A percentile compares a stretch with the other conserved stretches of the same genome.
These are phyloP conservation scores for Macrophya alboannulata DNA, from an alignment of 2,888 invertebrate genomes.

Conservation along the genomic window DNA sequence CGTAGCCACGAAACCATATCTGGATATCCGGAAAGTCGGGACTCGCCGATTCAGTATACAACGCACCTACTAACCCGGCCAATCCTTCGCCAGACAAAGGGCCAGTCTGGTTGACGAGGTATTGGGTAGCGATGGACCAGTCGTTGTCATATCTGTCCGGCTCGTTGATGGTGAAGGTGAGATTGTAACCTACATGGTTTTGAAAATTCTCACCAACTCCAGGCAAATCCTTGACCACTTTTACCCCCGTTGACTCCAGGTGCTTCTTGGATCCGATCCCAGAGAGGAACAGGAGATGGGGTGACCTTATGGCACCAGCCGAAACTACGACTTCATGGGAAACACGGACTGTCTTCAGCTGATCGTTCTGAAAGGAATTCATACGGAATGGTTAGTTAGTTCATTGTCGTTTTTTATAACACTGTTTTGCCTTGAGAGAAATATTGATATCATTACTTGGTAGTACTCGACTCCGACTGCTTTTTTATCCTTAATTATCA, in stretches of 20 bases:
- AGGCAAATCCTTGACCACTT: neutral
- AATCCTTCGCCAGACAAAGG: slow-evolving; percentile 68
- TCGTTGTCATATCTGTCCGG: slow-evolving; percentile 67
- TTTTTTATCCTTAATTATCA: neutral
- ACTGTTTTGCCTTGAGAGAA: too few relatives aligned
- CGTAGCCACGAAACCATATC: slow-evolving; percentile 85
- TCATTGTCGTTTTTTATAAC: slow-evolving; percentile 76
- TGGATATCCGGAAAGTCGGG: slow-evolving; percentile 86
- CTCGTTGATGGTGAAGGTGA: neutral
- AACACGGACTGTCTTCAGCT: neutral
- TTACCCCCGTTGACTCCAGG: neutral
- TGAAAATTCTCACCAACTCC: slow-evolving; percentile 7
- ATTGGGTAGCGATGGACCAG: slow-evolving; percentile 85
- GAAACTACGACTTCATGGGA: neutral
- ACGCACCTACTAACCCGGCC: slow-evolving; percentile 82
- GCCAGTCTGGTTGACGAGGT: slow-evolving; percentile 79
- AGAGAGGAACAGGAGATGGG: neutral
- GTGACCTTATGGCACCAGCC: neutral
- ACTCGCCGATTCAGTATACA: slow-evolving; percentile 84
- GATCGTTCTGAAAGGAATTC: neutral
- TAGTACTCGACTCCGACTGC: slow-evolving; percentile 61
- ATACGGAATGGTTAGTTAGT: slow-evolving; percentile 68
- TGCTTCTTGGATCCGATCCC: neutral
- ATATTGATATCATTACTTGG: slow-evolving; percentile 60
- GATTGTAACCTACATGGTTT: neutral